Evolutionary conservation across 2,888 invertebrate genomes (phyloP).

Genomic region (Stenodera caucasica): DNA sequence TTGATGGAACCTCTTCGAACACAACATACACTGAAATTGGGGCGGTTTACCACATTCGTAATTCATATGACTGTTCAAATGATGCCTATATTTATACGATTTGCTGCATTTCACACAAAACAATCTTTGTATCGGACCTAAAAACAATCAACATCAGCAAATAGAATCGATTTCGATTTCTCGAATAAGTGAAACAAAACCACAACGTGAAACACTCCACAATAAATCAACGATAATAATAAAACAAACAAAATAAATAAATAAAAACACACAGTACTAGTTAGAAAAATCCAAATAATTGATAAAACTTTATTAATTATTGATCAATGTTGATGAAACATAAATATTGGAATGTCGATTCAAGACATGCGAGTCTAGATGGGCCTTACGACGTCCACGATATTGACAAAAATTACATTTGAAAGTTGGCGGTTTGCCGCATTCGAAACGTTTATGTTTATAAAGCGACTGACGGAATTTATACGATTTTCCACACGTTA

Average conservation of each 20-base stretch:
- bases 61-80: constrained; percentile 67
- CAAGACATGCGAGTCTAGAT: constrained; percentile 27
- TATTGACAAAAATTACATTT: constrained; percentile 32
- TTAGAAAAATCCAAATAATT: too few relatives aligned
- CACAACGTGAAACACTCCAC: background rate
- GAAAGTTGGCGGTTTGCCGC: constrained; percentile 35
- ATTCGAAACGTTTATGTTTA: constrained; percentile 35
- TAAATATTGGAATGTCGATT: constrained; percentile 19
- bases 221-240: too few relatives aligned
- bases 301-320: too few relatives aligned
- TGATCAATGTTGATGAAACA: background rate
- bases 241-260: background rate
- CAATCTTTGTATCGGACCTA: constrained; percentile 49
- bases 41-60: constrained; percentile 70
- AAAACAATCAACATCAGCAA: constrained; percentile 12
- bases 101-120: constrained; percentile 62
- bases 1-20: constrained; percentile 69
- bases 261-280: too few relatives aligned
- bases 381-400: constrained; percentile 25
- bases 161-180: background rate
- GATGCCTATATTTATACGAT: constrained; percentile 62
- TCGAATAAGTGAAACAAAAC: background rate
- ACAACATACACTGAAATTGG: constrained; percentile 66
- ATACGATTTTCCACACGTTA: constrained; percentile 32
- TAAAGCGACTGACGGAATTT: constrained; percentile 34